phyloP scores from a whole-genome alignment of 2,797 vertebrate species.

The Pseudochirops corinnae region DNA sequence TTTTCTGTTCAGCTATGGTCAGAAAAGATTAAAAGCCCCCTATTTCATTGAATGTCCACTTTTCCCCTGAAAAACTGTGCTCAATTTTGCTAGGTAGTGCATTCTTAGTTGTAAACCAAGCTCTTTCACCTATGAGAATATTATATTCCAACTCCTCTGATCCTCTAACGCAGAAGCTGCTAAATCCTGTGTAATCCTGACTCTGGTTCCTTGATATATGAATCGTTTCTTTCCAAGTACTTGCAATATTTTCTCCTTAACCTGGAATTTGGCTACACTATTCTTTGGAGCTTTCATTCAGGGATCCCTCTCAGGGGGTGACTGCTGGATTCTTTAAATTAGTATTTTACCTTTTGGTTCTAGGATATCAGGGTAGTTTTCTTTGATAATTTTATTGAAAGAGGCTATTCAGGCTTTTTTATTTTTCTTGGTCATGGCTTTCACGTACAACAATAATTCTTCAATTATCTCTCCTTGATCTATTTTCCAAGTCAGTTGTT shows the following conservation, averaged over 20 bases:
- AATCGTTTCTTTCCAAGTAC: not conserved
- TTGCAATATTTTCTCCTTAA: not conserved
- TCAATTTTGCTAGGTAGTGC: not conserved
- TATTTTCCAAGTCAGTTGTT: too few species aligned
- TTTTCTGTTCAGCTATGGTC: too few species aligned
- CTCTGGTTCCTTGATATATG: too few species aligned
- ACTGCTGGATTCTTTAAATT: not conserved
- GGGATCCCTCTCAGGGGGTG: not conserved
- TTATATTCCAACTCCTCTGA: not conserved
- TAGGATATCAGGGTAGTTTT: too few species aligned
- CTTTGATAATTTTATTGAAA: too few species aligned
- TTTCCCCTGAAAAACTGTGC: not conserved
- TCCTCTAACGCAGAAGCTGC: not conserved
- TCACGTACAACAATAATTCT: too few species aligned
- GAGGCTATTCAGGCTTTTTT: too few species aligned
- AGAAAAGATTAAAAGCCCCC: not conserved
- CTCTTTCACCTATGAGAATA: not conserved
- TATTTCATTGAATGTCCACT: not conserved
- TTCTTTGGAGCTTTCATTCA: not conserved
- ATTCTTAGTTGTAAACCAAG: not conserved
- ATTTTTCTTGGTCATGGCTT: too few species aligned
- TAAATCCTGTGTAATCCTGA: not conserved
- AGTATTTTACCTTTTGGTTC: too few species aligned
- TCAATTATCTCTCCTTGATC: too few species aligned
- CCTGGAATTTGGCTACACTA: not conserved